phyloP scores from a whole-genome alignment of 2,888 invertebrate genomes.

The Cryptocheilus praepositus region DNA sequence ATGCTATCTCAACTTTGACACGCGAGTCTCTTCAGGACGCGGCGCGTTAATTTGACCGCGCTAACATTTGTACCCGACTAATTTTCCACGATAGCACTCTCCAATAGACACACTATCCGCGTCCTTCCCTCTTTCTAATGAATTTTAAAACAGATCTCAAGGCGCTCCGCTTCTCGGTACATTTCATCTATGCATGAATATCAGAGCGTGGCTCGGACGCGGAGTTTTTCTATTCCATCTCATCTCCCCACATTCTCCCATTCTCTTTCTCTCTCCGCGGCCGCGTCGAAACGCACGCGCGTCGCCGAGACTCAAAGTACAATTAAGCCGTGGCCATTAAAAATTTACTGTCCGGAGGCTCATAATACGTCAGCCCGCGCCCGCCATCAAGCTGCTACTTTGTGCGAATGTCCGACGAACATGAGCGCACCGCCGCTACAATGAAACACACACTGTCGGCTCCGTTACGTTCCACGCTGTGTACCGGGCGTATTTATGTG shows the following conservation, averaged over 20 bases:
- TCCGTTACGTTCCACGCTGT: background rate
- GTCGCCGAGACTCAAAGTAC: slow-evolving; percentile 59
- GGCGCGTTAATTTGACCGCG: no score
- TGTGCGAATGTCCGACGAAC: slow-evolving; percentile 7
- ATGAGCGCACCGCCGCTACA: background rate
- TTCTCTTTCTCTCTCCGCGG: slow-evolving; percentile 1
- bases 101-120: background rate
- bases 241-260: background rate
- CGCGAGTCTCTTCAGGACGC: no score
- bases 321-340: slow-evolving; percentile 66
- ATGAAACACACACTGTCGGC: background rate
- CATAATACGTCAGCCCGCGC: slow-evolving; percentile 14
- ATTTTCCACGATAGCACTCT: no score
- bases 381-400: slow-evolving; percentile 17
- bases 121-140: slow-evolving; percentile 40
- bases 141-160: slow-evolving; percentile 58
- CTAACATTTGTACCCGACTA: no score
- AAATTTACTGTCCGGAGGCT: slow-evolving; percentile 55
- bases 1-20: no score
- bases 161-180: slow-evolving; percentile 44
- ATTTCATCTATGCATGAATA: slow-evolving; percentile 60
- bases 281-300: no score
- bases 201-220: slow-evolving; percentile 35
- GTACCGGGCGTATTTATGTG: background rate
- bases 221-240: slow-evolving; percentile 8